Percentiles rank a stretch among this genome's conserved stretches.
These are phyloP conservation scores for Phragmatobia fuliginosa DNA, from an alignment of 2,888 invertebrate species.

Conservation along the genomic window DNA sequence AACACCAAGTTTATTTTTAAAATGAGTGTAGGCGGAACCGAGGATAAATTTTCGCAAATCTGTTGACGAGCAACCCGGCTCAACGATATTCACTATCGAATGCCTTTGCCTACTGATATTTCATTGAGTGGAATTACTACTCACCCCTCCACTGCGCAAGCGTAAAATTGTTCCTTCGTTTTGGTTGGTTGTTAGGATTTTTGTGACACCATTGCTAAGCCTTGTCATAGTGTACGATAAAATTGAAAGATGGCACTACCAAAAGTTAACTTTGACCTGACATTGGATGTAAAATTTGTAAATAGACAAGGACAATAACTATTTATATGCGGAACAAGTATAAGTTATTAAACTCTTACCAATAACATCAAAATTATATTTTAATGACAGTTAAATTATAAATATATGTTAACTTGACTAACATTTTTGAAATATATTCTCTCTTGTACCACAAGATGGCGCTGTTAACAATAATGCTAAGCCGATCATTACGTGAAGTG, in stretches of 20 bases:
- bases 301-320: not conserved
- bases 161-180: slow-evolving; percentile 69
- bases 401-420: slow-evolving; percentile 3
- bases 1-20: slow-evolving; percentile 77
- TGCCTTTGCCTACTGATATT: slow-evolving; percentile 73
- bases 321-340: not conserved
- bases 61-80: slow-evolving; percentile 36
- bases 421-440: slow-evolving; percentile 9
- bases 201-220: slow-evolving; percentile 36
- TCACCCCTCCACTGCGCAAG: slow-evolving; percentile 77
- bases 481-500: slow-evolving; percentile 71
- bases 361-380: not conserved
- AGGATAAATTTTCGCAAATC: slow-evolving; percentile 62
- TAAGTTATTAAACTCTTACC: not conserved
- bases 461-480: slow-evolving; percentile 41
- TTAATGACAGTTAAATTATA: not conserved
- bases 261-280: not conserved
- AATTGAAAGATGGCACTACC: slow-evolving; percentile 49
- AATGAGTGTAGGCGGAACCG: slow-evolving; percentile 71
- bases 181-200: slow-evolving; percentile 54
- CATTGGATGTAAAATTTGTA: not conserved
- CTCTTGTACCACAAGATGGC: slow-evolving; percentile 55
- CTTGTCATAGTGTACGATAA: slow-evolving; percentile 25
- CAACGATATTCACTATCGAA: slow-evolving; percentile 53
- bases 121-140: slow-evolving; percentile 73